Evolutionary conservation across 2,113 vertebrate genomes (phyloP).

Genomic region (Martes martes): DNA sequence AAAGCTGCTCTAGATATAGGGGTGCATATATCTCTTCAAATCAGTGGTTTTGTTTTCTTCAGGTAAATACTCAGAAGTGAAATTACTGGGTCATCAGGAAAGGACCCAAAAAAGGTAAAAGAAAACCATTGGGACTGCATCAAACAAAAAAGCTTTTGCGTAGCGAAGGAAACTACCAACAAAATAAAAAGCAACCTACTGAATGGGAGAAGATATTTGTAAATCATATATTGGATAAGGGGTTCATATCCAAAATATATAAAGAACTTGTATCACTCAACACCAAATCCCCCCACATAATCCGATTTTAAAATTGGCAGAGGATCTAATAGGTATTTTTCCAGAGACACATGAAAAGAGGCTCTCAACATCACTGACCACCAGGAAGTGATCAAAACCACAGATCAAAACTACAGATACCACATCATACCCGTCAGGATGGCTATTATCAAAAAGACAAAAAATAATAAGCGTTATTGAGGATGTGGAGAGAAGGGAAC

Average conservation of each 20-base stretch:
- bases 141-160: neutral
- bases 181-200: neutral
- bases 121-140: neutral
- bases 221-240: neutral
- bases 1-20: neutral
- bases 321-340: neutral
- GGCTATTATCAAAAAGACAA: neutral
- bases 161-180: neutral
- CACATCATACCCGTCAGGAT: neutral
- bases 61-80: neutral
- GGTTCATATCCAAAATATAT: neutral
- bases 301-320: neutral
- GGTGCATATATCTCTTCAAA: neutral
- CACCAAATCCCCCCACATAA: neutral
- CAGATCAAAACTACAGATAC: neutral
- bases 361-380: neutral
- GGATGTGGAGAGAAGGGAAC: neutral
- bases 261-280: neutral
- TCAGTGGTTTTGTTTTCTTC: neutral
- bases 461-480: neutral
- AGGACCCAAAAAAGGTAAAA: neutral
- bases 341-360: neutral
- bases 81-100: neutral
- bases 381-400: neutral
- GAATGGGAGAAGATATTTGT: neutral